Conservation (phyloP, 2,113 vertebrate species). For the Scomber japonicus region DNA sequence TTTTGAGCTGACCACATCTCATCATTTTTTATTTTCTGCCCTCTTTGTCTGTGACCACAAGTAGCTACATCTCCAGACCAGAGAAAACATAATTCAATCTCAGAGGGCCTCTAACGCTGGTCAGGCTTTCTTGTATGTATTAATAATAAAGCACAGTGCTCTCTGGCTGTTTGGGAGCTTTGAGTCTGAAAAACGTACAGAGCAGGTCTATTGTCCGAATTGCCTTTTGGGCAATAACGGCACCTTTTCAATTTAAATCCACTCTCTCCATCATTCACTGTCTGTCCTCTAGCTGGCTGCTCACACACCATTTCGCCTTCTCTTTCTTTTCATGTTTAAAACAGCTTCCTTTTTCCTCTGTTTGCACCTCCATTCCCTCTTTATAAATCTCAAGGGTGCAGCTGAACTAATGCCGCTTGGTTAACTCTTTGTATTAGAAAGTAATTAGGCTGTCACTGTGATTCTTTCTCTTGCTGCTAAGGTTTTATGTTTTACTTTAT, state of each 20-base stretch:
- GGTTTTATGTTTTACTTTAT: slow-evolving; percentile 67
- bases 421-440: slow-evolving; percentile 68
- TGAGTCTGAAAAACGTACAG: slow-evolving; percentile 55
- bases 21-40: slow-evolving; percentile 6
- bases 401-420: slow-evolving; percentile 61
- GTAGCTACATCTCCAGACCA: slow-evolving; percentile 22
- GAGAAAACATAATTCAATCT: slow-evolving; percentile 41
- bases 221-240: slow-evolving; percentile 53
- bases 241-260: slow-evolving; percentile 64
- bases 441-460: slow-evolving; percentile 63
- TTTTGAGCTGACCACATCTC: not conserved
- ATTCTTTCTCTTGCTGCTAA: slow-evolving; percentile 53
- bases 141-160: slow-evolving; percentile 35
- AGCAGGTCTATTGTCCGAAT: slow-evolving; percentile 47
- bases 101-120: slow-evolving; percentile 3
- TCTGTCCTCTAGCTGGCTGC: slow-evolving; percentile 24
- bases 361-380: slow-evolving; percentile 30
- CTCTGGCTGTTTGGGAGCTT: slow-evolving; percentile 38
- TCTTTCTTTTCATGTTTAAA: slow-evolving; percentile 44
- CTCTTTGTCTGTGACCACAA: not conserved
- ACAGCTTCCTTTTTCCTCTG: slow-evolving; percentile 30
- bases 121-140: slow-evolving; percentile 26
- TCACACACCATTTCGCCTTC: slow-evolving; percentile 30
- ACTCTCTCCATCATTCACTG: slow-evolving; percentile 19
- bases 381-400: slow-evolving; percentile 66